These are phyloP conservation scores for Calameuta idolon DNA, from an alignment of 2,888 invertebrate genomes.

Conservation along the genomic window DNA sequence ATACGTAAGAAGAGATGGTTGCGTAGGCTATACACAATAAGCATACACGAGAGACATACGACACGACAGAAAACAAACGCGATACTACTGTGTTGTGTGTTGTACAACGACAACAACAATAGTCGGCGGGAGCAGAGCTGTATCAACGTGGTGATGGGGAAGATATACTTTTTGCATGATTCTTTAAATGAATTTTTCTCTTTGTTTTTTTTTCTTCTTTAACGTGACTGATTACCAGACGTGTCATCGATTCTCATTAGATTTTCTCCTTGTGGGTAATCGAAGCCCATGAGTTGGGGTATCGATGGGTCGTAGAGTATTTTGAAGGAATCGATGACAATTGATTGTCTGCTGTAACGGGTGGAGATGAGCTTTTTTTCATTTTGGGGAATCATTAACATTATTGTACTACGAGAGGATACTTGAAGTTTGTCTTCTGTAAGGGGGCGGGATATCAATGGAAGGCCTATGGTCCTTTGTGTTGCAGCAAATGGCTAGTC, in stretches of 20 bases:
- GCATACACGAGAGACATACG: neutral
- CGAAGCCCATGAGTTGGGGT: neutral
- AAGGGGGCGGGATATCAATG: constrained; percentile 63
- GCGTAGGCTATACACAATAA: neutral
- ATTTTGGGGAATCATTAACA: neutral
- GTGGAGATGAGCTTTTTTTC: neutral
- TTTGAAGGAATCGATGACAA: neutral
- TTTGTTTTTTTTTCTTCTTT: neutral
- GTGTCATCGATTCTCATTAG: neutral
- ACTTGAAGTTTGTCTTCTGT: constrained; percentile 20
- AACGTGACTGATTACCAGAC: neutral
- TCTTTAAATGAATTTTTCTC: constrained; percentile 36
- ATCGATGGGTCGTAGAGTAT: neutral
- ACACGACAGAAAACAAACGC: neutral
- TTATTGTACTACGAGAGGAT: neutral
- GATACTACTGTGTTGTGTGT: constrained; percentile 33
- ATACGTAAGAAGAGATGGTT: constrained; percentile 38
- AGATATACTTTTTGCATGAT: constrained; percentile 49
- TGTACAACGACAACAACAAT: constrained; percentile 32
- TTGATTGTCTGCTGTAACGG: neutral
- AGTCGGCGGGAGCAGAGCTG: constrained; percentile 63
- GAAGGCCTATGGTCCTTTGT: constrained; percentile 66
- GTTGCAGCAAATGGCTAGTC: constrained; percentile 87
- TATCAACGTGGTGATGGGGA: constrained; percentile 41
- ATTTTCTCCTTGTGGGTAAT: neutral